Conservation (phyloP, 2,113 vertebrate species). For the Ovis canadensis region DNA sequence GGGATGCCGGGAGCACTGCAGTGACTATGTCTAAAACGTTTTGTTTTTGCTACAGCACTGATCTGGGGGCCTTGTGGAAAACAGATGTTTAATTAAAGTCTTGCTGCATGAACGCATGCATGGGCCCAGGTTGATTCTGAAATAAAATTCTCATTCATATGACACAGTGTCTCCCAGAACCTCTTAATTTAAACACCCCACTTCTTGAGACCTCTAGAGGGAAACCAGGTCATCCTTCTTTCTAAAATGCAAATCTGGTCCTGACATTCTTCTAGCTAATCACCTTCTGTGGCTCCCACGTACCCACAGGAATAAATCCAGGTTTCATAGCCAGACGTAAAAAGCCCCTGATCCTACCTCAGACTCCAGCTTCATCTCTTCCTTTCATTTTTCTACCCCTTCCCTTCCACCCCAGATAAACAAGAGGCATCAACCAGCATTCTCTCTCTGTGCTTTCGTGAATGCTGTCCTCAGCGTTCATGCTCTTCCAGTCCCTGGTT, state of each 20-base stretch:
- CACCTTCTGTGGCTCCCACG: not conserved
- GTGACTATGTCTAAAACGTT: not conserved
- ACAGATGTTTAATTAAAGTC: not conserved
- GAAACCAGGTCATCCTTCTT: not conserved
- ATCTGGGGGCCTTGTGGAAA: not conserved
- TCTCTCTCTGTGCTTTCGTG: not conserved
- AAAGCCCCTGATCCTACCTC: not conserved
- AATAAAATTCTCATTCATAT: not conserved
- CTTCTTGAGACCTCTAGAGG: not conserved
- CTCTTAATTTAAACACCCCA: not conserved
- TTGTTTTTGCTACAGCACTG: not conserved
- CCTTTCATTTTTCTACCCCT: accelerated
- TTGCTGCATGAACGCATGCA: not conserved
- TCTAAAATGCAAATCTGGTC: not conserved
- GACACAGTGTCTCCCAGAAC: not conserved
- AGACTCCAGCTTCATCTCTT: not conserved
- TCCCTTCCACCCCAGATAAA: not conserved
- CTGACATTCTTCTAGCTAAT: not conserved
- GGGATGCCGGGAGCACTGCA: not conserved
- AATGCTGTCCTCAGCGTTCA: not conserved
- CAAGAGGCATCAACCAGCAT: accelerated
- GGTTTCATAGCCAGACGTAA: not conserved
- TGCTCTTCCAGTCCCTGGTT: not conserved
- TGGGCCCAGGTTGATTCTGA: not conserved
- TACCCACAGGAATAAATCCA: not conserved